Base-by-base conservation (phyloP, 2,113 vertebrate species). In the Amblyopsis rosae region DNA sequence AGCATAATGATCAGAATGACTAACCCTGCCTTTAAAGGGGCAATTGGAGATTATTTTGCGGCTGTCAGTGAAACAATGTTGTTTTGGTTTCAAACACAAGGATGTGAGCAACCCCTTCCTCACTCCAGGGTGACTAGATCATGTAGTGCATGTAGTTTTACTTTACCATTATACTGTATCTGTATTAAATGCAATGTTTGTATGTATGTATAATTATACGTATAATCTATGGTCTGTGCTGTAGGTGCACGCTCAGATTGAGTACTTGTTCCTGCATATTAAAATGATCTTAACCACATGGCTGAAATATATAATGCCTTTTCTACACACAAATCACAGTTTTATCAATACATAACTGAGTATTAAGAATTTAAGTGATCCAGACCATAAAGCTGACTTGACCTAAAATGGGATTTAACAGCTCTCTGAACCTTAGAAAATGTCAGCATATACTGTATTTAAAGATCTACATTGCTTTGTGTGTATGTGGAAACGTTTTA, bases 331-430 rank as follows among this genome's bases (percentile, higher is more conserved):
- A 85, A 72, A 81, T 77, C 59, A 15, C 2, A 59, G 16, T 41
- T 69, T 81, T 81, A 82, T 81, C 68, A 79, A 79, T 77, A 68
- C 59, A 77, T 64, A 68, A 58, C 65, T 57, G 60, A 72, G 61
- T 68, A 64, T 71, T 51, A 62, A 82, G 82, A 67, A 63, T 79
- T 78, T 58, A 59, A 60, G 73, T 53, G 65, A 78, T 70, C 55
- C 73, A 64, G 69, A 67, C 63, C 41, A 62, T 76, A 71, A 76
- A 70, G 64, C 69, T 49, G 35, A 70, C 50, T 49, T 76, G 65
- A 83, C 63, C 75, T 67, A 60, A 80, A 79, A 75, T 67, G 65
- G 32, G 73, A 78, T 84, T 84, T 86, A 82, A 73, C 73, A 76
- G 64, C 69, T 75, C 58, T 79, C 53, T 84, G 77, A 76, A 81